Base-by-base conservation (phyloP, 2,113 vertebrate species). In the Callocephalon fimbriatum region DNA sequence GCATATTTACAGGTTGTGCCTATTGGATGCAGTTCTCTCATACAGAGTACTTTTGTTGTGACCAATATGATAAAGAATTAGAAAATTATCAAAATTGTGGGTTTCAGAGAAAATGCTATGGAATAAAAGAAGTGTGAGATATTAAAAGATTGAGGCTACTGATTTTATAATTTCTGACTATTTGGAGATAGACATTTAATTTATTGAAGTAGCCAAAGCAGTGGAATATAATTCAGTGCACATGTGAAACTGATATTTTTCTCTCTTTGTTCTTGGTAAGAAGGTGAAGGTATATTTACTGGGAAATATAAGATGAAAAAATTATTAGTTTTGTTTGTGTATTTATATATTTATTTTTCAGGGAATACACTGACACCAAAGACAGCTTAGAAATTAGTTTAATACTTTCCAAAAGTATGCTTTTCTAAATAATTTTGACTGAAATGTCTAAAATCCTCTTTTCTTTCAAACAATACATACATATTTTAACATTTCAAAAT, bases 151-250 rank as follows among this genome's bases (percentile, higher is more conserved):
- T 29, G 21, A 58, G 14, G 27, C 17, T 78, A 45, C n/a, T 68
- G 38, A 68, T 48, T 95, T 78, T 35, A 91, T 51, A 5, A 88
- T 83, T 96, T 96, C 86, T 96, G 50, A 45, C 61, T 45, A 35
- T 12, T 37, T 40, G 70, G 10, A 77, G 25, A 37, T 35, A 38
- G 79, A 67, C 17, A 88, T 78, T 91, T 66, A 80, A 8, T 72
- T 66, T 73, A 31, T 15, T 63, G 32, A 20, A 90, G 61, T 27
- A 53, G 32, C 13, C 27, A 80, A 70, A 91, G 80, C 47, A 37
- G 21, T 83, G 21, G 29, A 76, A 44, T 77, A 40, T 9, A 18
- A 53, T 73, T 79, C 11, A 35, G 7, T 70, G 29, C 10, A 67
- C 54, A 58, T 20, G 6, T 63, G 45, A 83, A 83, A 61, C 29